A percentile compares a stretch with the other conserved stretches of the same genome.
phyloP scores from a whole-genome alignment of 2,888 invertebrate species.

The Tetragonisca angustula region DNA sequence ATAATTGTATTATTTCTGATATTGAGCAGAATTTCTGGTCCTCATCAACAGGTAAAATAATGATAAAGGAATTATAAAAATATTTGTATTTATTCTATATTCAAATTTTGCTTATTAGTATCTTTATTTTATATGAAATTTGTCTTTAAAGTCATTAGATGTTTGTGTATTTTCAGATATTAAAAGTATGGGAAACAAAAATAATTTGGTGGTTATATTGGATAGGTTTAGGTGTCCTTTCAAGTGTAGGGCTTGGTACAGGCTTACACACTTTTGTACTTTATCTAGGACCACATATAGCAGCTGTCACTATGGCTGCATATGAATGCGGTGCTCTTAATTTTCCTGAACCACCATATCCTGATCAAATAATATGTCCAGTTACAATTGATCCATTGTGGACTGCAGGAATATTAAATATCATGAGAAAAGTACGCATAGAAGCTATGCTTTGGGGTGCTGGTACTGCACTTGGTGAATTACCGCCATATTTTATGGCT shows the following conservation, averaged over 20 bases:
- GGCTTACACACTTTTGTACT: constrained; percentile 99
- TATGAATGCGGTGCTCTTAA: constrained; percentile 98
- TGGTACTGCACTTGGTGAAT: constrained; percentile 98
- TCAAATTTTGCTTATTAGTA: not conserved
- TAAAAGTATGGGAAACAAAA: constrained; percentile 81
- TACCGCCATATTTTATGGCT: constrained; percentile 99
- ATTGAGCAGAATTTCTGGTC: constrained; percentile 79
- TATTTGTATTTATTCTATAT: too few species aligned
- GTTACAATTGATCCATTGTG: constrained; percentile 87
- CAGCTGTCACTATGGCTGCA: constrained; percentile 98
- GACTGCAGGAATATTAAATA: constrained; percentile 93
- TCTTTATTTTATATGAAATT: not conserved
- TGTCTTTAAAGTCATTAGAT: constrained; percentile 8
- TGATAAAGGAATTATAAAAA: too few species aligned
- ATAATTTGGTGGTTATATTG: constrained; percentile 94
- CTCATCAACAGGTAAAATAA: constrained; percentile 79
- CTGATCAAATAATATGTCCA: constrained; percentile 98
- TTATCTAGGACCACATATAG: constrained; percentile 99
- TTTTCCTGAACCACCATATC: constrained; percentile 99
- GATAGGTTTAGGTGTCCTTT: constrained; percentile 97
- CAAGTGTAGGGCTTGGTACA: constrained; percentile 98
- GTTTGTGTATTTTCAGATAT: constrained; percentile 72
- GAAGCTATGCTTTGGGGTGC: constrained; percentile 99
- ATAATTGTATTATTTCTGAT: constrained; percentile 78
- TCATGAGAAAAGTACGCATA: constrained; percentile 97